Evolutionary conservation across 2,113 vertebrate species (phyloP).

Genomic region (Grallaria varia): DNA sequence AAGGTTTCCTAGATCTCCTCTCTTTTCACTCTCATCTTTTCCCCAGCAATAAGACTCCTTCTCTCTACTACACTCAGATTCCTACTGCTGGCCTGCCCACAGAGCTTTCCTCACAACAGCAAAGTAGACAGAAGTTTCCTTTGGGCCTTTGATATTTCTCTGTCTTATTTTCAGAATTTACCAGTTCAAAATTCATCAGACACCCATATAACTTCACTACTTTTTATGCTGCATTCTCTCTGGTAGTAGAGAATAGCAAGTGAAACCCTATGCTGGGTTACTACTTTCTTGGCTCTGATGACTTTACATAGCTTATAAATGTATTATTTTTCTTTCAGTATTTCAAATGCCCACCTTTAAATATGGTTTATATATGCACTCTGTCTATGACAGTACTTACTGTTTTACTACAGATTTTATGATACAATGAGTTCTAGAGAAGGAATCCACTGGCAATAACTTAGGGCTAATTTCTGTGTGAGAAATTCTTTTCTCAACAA

Average conservation of each 20-base stretch:
- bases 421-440: not conserved
- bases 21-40: not conserved
- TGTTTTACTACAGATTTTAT: slow-evolving; percentile 19
- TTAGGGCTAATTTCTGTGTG: not conserved
- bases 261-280: not conserved
- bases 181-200: not conserved
- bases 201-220: not conserved
- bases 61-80: not conserved
- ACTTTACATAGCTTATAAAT: not conserved
- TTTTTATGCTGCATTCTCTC: not conserved
- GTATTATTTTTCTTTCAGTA: not conserved
- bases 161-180: not conserved
- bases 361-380: not conserved
- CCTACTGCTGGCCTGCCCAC: not conserved
- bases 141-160: not conserved
- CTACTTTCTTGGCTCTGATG: not conserved
- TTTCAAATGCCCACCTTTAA: not conserved
- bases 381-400: not conserved
- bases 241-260: not conserved
- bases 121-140: not conserved
- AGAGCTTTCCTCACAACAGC: not conserved
- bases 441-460: not conserved
- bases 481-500: not conserved
- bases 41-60: not conserved
- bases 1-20: not conserved